phyloP scores from a whole-genome alignment of 1,140 invertebrate species.

The Brachionus angularis region DNA sequence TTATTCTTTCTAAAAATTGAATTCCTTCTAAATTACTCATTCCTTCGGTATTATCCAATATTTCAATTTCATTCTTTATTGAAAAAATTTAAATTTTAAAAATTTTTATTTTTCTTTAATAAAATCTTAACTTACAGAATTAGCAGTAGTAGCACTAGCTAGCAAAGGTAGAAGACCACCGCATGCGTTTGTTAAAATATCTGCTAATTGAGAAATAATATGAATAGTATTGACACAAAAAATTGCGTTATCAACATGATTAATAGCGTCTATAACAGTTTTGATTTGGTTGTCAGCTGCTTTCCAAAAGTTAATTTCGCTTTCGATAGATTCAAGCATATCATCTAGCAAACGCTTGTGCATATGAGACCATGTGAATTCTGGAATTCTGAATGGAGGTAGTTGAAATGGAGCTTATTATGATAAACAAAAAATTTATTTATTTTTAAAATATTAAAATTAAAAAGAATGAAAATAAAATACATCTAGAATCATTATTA shows the following conservation, averaged over 20 bases:
- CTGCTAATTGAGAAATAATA: conserved; percentile 93
- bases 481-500: too few species aligned
- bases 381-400: conserved; percentile 60
- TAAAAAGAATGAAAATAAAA: too few species aligned
- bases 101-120: background rate
- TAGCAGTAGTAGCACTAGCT: conserved; percentile 91
- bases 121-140: conserved; percentile 69
- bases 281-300: conserved; percentile 45
- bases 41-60: conserved; percentile 94
- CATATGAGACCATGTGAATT: conserved; percentile 95
- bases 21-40: conserved; percentile 96
- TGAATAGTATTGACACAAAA: conserved; percentile 99
- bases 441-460: too few species aligned
- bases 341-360: conserved; percentile 93
- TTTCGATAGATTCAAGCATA: conserved; percentile 91
- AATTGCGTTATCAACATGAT: conserved; percentile 60
- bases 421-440: too few species aligned
- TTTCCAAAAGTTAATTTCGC: conserved; percentile 89
- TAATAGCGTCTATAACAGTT: conserved; percentile 75
- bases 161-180: conserved; percentile 90
- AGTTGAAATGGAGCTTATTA: conserved; percentile 11
- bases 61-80: conserved; percentile 88
- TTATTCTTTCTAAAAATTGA: conserved; percentile 88
- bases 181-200: conserved; percentile 97
- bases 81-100: conserved; percentile 43